Evolutionary conservation across 2,113 vertebrate genomes (phyloP).

Genomic region (Meriones unguiculatus): DNA sequence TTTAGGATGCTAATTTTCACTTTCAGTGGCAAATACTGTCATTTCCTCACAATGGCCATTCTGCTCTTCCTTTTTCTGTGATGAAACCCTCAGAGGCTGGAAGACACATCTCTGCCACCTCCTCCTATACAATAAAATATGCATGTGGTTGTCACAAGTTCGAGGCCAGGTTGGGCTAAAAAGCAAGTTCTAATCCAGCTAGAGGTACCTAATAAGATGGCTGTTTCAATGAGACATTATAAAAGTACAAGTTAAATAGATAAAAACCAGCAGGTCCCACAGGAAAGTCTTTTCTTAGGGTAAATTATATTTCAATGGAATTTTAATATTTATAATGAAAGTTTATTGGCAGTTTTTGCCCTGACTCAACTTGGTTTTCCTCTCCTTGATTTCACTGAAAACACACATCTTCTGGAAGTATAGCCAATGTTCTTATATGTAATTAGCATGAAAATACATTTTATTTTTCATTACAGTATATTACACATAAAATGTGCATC

Average conservation of each 20-base stretch:
- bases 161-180: neutral
- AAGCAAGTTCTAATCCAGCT: neutral
- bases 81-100: neutral
- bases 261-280: neutral
- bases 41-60: neutral
- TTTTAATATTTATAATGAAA: neutral
- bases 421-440: neutral
- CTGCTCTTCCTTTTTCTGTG: neutral
- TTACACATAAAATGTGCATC: neutral
- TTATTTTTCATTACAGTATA: neutral
- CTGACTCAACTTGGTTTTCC: too few species aligned
- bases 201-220: neutral
- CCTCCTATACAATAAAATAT: neutral
- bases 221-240: neutral
- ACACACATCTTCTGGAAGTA: neutral
- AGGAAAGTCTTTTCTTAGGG: neutral
- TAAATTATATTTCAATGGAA: neutral
- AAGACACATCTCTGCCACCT: neutral
- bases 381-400: neutral
- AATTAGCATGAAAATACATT: neutral
- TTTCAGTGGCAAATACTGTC: neutral
- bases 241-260: neutral
- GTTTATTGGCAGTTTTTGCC: neutral
- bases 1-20: neutral
- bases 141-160: neutral